Percentiles rank a stretch among this genome's conserved stretches.
phyloP scores from a whole-genome alignment of 2,797 vertebrate genomes.

The Iguana delicatissima region DNA sequence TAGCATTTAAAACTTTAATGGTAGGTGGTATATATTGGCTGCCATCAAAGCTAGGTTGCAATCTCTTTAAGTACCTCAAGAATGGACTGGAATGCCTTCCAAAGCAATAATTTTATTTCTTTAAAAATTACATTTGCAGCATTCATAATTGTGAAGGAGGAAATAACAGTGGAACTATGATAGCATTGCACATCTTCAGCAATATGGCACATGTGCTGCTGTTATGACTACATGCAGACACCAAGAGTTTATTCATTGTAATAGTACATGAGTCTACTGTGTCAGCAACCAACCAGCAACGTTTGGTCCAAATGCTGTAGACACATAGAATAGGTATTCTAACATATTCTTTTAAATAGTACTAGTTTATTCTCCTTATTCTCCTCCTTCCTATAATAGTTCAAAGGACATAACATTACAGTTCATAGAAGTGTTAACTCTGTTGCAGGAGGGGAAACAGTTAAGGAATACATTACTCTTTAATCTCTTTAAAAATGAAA shows the following conservation, averaged over 20 bases:
- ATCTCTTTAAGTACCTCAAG: background rate
- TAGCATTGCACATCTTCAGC: background rate
- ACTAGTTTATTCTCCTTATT: background rate
- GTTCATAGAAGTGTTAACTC: background rate
- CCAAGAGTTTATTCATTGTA: background rate
- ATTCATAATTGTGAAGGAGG: background rate
- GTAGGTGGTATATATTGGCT: too few relatives aligned
- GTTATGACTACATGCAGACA: background rate
- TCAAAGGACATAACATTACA: background rate
- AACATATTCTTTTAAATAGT: background rate
- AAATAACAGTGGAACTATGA: background rate
- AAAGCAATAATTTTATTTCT: background rate
- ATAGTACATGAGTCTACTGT: background rate
- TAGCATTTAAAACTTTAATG: too few relatives aligned
- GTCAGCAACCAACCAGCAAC: background rate
- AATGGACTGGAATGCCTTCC: background rate
- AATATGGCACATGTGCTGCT: background rate
- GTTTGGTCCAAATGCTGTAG: background rate
- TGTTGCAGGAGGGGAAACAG: background rate
- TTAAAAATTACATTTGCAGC: background rate
- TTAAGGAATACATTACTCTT: background rate
- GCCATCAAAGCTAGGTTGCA: background rate
- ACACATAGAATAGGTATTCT: background rate
- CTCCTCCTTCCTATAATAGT: background rate
- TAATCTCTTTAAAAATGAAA: background rate